These are phyloP conservation scores for Marmota monax DNA, from an alignment of 2,113 vertebrate genomes.

Conservation along the genomic window DNA sequence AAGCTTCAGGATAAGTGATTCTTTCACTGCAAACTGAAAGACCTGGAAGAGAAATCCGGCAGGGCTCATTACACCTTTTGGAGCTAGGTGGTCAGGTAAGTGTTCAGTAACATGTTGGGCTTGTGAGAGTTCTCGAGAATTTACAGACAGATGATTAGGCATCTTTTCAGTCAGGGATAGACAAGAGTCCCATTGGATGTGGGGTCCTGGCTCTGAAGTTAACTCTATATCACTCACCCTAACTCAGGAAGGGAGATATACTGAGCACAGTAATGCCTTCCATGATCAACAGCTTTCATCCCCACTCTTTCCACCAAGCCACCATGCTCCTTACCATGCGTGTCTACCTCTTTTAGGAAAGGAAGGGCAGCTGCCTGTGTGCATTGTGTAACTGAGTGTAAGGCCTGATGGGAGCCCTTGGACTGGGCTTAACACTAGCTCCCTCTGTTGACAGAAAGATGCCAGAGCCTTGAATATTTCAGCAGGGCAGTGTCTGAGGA, in stretches of 20 bases:
- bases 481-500: neutral
- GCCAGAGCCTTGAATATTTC: neutral
- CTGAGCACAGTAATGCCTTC: neutral
- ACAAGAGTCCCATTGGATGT: neutral
- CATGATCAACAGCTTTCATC: neutral
- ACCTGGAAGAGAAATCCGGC: conserved; percentile 88
- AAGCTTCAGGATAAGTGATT: conserved; percentile 94
- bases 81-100: neutral
- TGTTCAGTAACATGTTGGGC: neutral
- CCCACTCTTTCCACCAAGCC: neutral
- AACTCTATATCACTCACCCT: neutral
- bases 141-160: neutral
- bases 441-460: conserved; percentile 70
- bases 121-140: neutral
- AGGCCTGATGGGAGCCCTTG: neutral
- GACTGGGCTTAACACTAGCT: neutral
- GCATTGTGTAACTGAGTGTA: neutral
- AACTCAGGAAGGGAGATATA: neutral
- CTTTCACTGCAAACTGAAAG: conserved; percentile 98
- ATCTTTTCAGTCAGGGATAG: neutral
- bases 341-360: neutral
- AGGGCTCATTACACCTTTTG: neutral
- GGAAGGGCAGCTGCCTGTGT: neutral
- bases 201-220: neutral
- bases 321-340: neutral